Evolutionary conservation across 2,797 vertebrate species (phyloP), one percentile per base, ranked within the genome.

Genomic region (Lacerta viridis): DNA sequence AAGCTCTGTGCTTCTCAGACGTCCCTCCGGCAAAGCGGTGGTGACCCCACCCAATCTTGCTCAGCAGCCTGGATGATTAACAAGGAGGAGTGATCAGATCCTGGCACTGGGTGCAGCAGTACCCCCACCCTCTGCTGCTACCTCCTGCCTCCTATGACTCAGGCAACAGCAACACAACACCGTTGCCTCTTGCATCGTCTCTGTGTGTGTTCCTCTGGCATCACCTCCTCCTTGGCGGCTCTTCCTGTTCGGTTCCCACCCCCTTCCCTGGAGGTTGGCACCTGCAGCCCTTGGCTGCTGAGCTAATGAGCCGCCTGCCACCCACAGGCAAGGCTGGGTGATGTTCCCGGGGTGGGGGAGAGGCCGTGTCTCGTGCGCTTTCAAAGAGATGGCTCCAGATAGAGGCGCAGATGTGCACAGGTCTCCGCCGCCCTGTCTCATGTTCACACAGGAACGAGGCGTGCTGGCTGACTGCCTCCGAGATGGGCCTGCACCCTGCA

Each of bases 281-380:
- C 90, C 91, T 77, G 81, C 10, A 46, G 18, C 0, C 0, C 55
- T 33, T 84, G 18, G 86, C 78, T 39, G 1, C 0, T 0, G 39
- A 39, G 86, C 85, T 43, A 0, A 0, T 84, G 85, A 91, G 29
- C 77, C 89, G 61, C 78, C 0, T 18, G 23, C 91, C 90, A 89
- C 92, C 92, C 92, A 88, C 80, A 0, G 1, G 0, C 89, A 87
- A 55, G 2, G 15, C 3, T 81, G 39, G 39, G 75, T n/a, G n/a
- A 7, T 7, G 29, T 71, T 36, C 85, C 87, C 29, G 20, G 43
- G 4, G 83, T 85, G 89, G 46, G 64, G 59, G 20, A 89, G 84
- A 13, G 3, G 7, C 66, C 1, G 9, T 27, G 20, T 13, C 50
- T 55, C 50, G 80, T 33, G 25, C 36, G 11, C 80, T 61, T 81